A percentile compares a stretch with the other conserved stretches of the same genome.
These are phyloP conservation scores for Sialia sialis DNA, from an alignment of 2,113 vertebrate genomes.

Conservation along the genomic window DNA sequence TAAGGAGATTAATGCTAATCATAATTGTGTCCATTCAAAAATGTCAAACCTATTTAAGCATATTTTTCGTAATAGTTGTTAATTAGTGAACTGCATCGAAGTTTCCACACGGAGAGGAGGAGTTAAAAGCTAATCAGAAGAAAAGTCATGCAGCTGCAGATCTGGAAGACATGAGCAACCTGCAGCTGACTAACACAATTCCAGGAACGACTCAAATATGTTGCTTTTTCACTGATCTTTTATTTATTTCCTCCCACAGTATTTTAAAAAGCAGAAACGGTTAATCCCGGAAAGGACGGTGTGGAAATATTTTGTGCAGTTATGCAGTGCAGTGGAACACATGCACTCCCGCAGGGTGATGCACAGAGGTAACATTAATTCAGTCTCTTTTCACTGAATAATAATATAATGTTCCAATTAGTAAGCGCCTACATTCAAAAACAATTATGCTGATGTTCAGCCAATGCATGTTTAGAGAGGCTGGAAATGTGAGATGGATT, in stretches of 20 bases:
- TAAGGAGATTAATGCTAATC: conserved; percentile 77
- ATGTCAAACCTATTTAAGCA: conserved; percentile 72
- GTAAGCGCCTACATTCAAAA: conserved; percentile 69
- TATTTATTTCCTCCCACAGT: conserved; percentile 69
- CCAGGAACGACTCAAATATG: background rate
- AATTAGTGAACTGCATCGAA: conserved; percentile 63
- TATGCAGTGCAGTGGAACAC: conserved; percentile 87
- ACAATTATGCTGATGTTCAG: conserved; percentile 66
- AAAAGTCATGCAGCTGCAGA: conserved; percentile 72
- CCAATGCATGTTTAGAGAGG: conserved; percentile 62
- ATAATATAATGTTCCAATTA: conserved; percentile 75
- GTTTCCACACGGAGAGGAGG: conserved; percentile 44
- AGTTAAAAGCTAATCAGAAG: conserved; percentile 67
- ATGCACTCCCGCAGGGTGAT: conserved; percentile 90
- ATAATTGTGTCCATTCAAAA: conserved; percentile 72
- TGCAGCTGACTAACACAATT: conserved; percentile 1
- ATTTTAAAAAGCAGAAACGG: conserved; percentile 88
- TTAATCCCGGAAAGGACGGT: conserved; percentile 87
- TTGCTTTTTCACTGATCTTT: conserved; percentile 50
- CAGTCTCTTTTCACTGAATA: conserved; percentile 71
- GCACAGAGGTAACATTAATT: conserved; percentile 85
- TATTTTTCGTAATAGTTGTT: conserved; percentile 59
- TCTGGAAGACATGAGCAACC: conserved; percentile 42
- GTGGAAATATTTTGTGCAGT: conserved; percentile 90
- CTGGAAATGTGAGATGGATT: conserved; percentile 47